These are phyloP conservation scores for Sula dactylatra DNA, from an alignment of 2,113 vertebrate genomes.

Conservation along the genomic window DNA sequence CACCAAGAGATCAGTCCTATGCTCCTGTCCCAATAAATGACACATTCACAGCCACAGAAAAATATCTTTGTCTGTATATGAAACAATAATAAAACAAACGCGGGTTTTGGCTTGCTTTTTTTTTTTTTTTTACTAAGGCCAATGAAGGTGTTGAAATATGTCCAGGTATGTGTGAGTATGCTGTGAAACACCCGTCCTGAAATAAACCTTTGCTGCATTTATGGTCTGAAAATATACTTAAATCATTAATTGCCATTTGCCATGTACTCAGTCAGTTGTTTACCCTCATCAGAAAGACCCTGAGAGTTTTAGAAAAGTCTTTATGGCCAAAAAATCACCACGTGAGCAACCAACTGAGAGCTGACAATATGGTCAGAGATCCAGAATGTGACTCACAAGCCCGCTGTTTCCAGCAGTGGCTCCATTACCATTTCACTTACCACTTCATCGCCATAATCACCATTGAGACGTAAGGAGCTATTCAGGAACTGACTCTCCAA, in stretches of 20 bases:
- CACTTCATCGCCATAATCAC: conserved; percentile 90
- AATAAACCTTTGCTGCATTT: neutral
- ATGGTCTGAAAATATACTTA: neutral
- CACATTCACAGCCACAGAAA: neutral
- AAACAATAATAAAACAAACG: neutral
- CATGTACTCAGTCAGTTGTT: rapidly evolving
- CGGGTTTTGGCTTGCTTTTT: no score
- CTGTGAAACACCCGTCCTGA: neutral
- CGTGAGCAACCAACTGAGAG: neutral
- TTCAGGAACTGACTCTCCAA: conserved; percentile 88
- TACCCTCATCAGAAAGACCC: neutral
- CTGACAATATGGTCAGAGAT: neutral
- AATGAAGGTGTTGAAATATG: neutral
- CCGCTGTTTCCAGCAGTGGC: neutral
- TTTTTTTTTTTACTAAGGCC: neutral
- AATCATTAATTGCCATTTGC: neutral
- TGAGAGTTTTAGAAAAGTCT: neutral
- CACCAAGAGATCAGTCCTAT: neutral
- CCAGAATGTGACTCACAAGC: neutral
- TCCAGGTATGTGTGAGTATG: neutral
- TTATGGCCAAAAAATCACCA: neutral
- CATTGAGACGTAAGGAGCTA: conserved; percentile 82
- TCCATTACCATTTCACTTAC: conserved; percentile 72
- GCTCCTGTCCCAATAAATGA: neutral
- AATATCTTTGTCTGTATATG: rapidly evolving